phyloP scores from a whole-genome alignment of 2,113 vertebrate species.

The Coregonus clupeaformis region DNA sequence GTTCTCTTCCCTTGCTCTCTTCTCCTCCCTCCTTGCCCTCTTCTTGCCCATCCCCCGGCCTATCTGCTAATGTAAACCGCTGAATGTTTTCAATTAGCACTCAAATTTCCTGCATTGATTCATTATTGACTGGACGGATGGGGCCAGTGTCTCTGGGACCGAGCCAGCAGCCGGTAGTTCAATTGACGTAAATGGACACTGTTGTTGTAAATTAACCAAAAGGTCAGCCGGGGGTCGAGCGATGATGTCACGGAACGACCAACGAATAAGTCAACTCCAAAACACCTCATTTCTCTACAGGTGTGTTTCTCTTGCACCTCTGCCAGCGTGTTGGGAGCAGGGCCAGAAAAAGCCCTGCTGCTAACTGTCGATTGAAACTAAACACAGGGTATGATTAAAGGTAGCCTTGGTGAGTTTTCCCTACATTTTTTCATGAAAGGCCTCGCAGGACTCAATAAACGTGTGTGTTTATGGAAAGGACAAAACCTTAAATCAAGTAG shows the following conservation, averaged over 20 bases:
- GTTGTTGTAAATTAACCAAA: background rate
- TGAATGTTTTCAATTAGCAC: slow-evolving; percentile 39
- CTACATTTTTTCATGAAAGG: background rate
- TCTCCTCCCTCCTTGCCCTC: background rate
- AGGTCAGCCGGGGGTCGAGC: background rate
- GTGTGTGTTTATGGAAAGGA: background rate
- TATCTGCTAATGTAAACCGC: slow-evolving; percentile 14
- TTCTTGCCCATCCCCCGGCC: background rate
- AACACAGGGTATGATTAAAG: background rate
- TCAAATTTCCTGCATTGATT: slow-evolving; percentile 42
- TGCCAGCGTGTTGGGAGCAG: background rate
- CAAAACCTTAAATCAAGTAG: background rate
- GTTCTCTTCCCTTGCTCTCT: background rate
- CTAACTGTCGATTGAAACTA: background rate
- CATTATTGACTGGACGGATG: slow-evolving; percentile 32
- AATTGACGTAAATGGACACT: background rate
- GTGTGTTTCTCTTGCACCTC: background rate
- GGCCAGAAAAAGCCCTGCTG: background rate
- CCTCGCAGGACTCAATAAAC: background rate
- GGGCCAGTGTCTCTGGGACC: background rate
- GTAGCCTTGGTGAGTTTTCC: background rate
- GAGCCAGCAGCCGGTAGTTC: background rate
- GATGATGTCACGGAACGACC: background rate
- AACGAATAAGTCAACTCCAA: background rate
- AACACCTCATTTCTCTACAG: background rate